Evolutionary conservation across 1,140 invertebrate species (phyloP).

Genomic region (Leptonema lineaticorne): DNA sequence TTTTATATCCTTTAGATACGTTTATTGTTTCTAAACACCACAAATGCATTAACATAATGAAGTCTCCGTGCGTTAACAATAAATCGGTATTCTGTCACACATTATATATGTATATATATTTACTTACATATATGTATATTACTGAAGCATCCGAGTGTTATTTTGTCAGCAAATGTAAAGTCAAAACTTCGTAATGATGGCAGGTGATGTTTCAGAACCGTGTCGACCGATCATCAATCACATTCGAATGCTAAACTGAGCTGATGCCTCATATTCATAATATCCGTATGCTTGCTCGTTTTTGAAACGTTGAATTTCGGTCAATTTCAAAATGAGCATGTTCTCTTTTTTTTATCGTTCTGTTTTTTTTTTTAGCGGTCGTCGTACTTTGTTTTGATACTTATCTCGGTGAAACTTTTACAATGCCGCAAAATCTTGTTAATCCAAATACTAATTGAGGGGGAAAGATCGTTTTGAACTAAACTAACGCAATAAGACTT

Average conservation of each 20-base stretch:
- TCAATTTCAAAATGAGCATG: not conserved
- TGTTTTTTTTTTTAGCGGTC: no score
- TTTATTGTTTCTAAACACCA: not conserved
- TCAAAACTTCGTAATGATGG: slow-evolving; percentile 4
- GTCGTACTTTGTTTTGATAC: no score
- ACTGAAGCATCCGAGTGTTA: not conserved
- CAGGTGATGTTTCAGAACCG: slow-evolving; percentile 11
- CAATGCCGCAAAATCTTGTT: no score
- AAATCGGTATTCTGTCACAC: not conserved
- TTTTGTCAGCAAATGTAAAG: not conserved
- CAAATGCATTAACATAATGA: slow-evolving; percentile 4
- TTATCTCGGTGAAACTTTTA: no score
- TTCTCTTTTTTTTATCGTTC: no score
- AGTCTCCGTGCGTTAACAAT: not conserved
- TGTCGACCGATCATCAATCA: slow-evolving; percentile 22
- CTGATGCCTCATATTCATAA: slow-evolving; percentile 17
- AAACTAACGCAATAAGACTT: no score
- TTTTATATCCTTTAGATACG: no score
- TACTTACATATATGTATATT: no score
- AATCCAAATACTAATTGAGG: no score
- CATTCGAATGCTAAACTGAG: not conserved
- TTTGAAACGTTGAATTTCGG: no score
- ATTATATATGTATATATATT: no score
- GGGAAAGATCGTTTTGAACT: no score
- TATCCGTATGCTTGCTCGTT: not conserved